These are phyloP conservation scores for Brachypalpus laphriformis DNA, from an alignment of 2,888 invertebrate species.

Conservation along the genomic window DNA sequence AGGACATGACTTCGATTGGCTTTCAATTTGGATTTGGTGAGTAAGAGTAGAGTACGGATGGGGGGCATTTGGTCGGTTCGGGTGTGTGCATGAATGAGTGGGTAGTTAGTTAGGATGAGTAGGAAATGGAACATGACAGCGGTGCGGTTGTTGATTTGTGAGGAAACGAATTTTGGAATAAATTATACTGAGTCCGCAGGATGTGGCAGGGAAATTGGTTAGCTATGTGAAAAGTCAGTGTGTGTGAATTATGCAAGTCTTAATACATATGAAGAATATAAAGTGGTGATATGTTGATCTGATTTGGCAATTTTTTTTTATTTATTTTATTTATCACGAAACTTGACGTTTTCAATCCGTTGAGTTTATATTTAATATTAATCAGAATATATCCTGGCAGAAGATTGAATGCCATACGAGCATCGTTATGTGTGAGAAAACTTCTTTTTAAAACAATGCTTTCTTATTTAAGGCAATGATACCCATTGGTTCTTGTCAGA, in stretches of 20 bases:
- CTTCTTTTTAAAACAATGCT: no score
- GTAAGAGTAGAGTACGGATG: constrained; percentile 21
- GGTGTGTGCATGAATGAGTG: constrained; percentile 31
- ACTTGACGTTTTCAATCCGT: no score
- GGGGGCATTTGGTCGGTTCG: neutral
- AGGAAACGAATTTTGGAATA: constrained; percentile 74
- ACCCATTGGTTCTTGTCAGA: no score
- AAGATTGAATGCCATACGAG: no score
- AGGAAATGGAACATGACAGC: constrained; percentile 72
- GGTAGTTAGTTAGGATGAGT: constrained; percentile 55
- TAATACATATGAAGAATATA: neutral
- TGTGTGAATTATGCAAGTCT: constrained; percentile 1
- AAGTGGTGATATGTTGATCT: constrained; percentile 14
- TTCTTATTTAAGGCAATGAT: no score
- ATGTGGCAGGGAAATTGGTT: constrained; percentile 63
- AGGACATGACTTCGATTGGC: constrained; percentile 74
- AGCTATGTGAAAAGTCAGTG: constrained; percentile 41
- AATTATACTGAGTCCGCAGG: constrained; percentile 64
- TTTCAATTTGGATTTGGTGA: constrained; percentile 65
- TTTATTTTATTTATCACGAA: no score
- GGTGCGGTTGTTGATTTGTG: constrained; percentile 71
- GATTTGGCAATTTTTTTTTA: neutral
- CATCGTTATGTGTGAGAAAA: no score
- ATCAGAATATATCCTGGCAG: no score
- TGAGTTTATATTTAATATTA: no score